A percentile compares a stretch with the other conserved stretches of the same genome.
phyloP scores from a whole-genome alignment of 2,113 vertebrate species.

The Pelecanus crispus region DNA sequence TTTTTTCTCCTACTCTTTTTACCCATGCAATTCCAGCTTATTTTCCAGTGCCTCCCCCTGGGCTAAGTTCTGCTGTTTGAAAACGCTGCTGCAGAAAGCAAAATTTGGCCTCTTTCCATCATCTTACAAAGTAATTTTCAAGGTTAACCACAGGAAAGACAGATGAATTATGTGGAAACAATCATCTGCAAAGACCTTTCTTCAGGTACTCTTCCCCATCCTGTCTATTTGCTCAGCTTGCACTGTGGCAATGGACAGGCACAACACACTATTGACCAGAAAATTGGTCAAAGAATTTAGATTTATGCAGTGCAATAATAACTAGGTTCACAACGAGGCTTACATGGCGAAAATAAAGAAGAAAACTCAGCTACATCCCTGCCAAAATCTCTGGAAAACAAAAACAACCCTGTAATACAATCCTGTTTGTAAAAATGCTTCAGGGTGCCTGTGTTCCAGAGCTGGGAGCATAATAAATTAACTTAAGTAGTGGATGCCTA shows the following conservation, averaged over 20 bases:
- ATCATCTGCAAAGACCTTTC: background rate
- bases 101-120: background rate
- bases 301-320: background rate
- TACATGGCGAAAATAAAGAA: background rate
- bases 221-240: background rate
- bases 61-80: background rate
- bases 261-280: background rate
- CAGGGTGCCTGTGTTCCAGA: slow-evolving; percentile 1
- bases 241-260: background rate
- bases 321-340: background rate
- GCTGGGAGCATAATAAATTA: slow-evolving; percentile 56
- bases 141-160: background rate
- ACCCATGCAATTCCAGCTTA: background rate
- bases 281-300: background rate
- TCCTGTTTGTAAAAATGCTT: slow-evolving; percentile 38
- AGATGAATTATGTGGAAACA: background rate
- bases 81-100: background rate
- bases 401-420: background rate
- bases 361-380: background rate
- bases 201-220: background rate
- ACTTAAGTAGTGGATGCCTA: background rate
- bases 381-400: slow-evolving; percentile 28
- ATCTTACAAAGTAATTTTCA: background rate
- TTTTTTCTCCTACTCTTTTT: background rate
- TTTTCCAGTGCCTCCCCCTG: background rate